phyloP scores from a whole-genome alignment of 2,888 invertebrate species.

The Amiota communis region DNA sequence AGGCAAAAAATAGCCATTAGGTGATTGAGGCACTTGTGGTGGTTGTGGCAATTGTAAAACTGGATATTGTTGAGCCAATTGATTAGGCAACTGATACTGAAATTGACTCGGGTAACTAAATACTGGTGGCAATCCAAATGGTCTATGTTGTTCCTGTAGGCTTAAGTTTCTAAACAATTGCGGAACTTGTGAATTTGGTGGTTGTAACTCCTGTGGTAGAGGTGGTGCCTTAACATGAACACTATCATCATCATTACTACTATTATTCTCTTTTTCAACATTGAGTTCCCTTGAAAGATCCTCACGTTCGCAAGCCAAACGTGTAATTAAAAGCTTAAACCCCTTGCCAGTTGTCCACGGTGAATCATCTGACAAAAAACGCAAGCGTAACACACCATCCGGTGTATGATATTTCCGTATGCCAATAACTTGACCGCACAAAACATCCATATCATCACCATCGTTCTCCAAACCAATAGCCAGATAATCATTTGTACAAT shows the following conservation, averaged over 20 bases:
- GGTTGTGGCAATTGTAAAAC: slow-evolving; percentile 1
- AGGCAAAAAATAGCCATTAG: slow-evolving; percentile 17
- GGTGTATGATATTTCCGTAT: slow-evolving; percentile 73
- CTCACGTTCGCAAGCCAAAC: slow-evolving; percentile 72
- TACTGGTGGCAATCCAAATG: slow-evolving; percentile 37
- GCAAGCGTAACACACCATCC: slow-evolving; percentile 74
- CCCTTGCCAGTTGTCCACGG: slow-evolving; percentile 71
- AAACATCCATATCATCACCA: slow-evolving; percentile 69
- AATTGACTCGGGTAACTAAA: slow-evolving; percentile 26
- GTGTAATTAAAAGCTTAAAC: slow-evolving; percentile 75
- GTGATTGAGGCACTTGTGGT: slow-evolving; percentile 12
- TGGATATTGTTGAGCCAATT: slow-evolving; percentile 22
- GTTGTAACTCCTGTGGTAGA: slow-evolving; percentile 48
- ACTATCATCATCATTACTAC: slow-evolving; percentile 52
- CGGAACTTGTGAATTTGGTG: slow-evolving; percentile 40
- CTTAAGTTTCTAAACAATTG: slow-evolving; percentile 49
- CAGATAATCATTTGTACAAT: slow-evolving; percentile 75
- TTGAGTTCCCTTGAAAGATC: slow-evolving; percentile 52
- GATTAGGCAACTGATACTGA: slow-evolving; percentile 20
- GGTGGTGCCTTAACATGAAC: slow-evolving; percentile 54
- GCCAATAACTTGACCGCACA: slow-evolving; percentile 75
- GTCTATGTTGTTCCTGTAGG: slow-evolving; percentile 41
- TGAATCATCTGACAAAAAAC: slow-evolving; percentile 73
- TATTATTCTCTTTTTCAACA: slow-evolving; percentile 30
- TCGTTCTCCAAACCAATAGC: slow-evolving; percentile 73